A percentile compares a stretch with the other conserved stretches of the same genome.
These are phyloP conservation scores for Falco punctatus DNA, from an alignment of 2,113 vertebrate genomes.

Conservation along the genomic window DNA sequence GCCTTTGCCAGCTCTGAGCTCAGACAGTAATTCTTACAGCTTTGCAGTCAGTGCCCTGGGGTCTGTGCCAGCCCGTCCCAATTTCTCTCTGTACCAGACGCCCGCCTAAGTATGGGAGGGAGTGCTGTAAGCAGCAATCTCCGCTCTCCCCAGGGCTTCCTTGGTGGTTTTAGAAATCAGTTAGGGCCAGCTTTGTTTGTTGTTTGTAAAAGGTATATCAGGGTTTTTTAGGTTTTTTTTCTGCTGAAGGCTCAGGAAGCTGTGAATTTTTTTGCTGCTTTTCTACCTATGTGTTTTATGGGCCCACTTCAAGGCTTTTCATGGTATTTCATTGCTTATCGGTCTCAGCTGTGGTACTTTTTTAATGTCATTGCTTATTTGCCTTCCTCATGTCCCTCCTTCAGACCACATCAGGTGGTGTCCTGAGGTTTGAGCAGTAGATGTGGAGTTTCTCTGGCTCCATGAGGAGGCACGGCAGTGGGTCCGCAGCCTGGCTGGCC, in stretches of 20 bases:
- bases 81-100: neutral
- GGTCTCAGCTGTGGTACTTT: neutral
- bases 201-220: neutral
- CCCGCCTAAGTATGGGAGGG: neutral
- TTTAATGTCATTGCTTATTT: neutral
- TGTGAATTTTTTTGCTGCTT: neutral
- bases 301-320: neutral
- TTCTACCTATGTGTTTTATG: neutral
- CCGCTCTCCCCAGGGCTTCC: neutral
- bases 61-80: constrained; percentile 17
- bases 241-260: neutral
- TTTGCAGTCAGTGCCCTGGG: neutral
- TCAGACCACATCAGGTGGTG: neutral
- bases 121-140: neutral
- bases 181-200: neutral
- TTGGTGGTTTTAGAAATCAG: neutral
- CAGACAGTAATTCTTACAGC: constrained; percentile 22
- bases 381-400: neutral
- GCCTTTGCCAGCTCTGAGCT: constrained; percentile 67
- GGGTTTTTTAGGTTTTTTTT: neutral
- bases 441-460: neutral
- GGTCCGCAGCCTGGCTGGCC: neutral
- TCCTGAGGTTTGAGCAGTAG: neutral
- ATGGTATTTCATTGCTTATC: neutral
- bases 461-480: neutral